phyloP scores from a whole-genome alignment of 2,888 invertebrate genomes.

The Zygogramma bicolorata region DNA sequence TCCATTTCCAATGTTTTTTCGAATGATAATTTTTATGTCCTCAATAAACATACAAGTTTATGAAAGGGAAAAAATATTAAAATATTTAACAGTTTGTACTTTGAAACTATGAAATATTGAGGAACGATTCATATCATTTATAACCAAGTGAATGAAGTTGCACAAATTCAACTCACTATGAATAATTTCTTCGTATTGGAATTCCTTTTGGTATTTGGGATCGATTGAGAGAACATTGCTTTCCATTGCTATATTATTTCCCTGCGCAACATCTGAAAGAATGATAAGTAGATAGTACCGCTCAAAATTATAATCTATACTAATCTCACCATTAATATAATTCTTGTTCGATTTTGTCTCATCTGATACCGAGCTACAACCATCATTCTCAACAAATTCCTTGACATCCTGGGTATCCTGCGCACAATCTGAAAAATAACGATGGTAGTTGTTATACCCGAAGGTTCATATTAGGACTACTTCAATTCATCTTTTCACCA shows the following conservation, averaged over 20 bases:
- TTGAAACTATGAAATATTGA: neutral
- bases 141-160: too few relatives aligned
- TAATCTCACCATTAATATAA: neutral
- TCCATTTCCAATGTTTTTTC: too few relatives aligned
- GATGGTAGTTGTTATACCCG: neutral
- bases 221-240: neutral
- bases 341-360: neutral
- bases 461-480: neutral
- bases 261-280: neutral
- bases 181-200: neutral
- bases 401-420: neutral
- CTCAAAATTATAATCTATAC: neutral
- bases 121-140: neutral
- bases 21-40: too few relatives aligned
- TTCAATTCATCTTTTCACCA: neutral
- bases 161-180: neutral
- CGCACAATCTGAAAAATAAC: neutral
- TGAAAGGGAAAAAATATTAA: too few relatives aligned
- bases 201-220: neutral
- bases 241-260: neutral
- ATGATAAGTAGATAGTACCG: neutral
- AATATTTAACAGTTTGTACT: too few relatives aligned
- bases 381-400: neutral
- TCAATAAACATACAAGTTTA: too few relatives aligned
- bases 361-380: neutral